Base-by-base conservation (phyloP, 2,113 vertebrate species). In the Mellivora capensis region DNA sequence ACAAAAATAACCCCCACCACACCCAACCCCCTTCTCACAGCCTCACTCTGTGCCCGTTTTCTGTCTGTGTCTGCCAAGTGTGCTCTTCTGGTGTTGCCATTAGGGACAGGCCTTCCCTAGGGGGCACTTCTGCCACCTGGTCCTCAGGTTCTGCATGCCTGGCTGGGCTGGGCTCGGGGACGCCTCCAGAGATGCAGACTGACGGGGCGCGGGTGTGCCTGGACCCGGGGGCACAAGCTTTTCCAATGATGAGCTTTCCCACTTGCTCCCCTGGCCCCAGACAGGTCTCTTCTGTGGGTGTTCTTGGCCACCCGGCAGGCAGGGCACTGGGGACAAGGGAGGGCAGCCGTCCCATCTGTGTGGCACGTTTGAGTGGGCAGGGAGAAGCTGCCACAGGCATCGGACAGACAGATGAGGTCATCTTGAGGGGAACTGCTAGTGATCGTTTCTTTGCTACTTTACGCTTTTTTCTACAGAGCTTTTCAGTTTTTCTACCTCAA, bases 321-420 rank as follows among this genome's bases (percentile, higher is more conserved):
- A 44, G 10, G 31, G 54, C 74, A 54, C 62, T 6, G n/a, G 14
- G 74, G 62, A 64, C 62, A 29, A 67, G n/a, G 39, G 47, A 89
- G n/a, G 47, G 47, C 14, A 44, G 34, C 31, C 31, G 14, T 27
- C 61, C 27, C 11, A 29, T 13, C 61, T 52, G 14, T 13, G 39
- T 20, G 20, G 10, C 25, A 8, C 1, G 0, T 62, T 37, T 6
- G 0, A 64, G 29, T 0, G 23, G 39, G 31, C 17, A 23, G 25
- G n/a, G n/a, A 82, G 21, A n/a, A 10, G 42, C 69, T 6, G 14
- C 23, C 2, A 2, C 15, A 0, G 7, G 34, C 39, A 14, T 42
- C 31, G 31, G 20, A 69, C 47, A 69, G 31, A 21, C 25, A 27
- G 31, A 61, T 6, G 31, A 64, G 77, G 64, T 80, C 31, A 31